phyloP scores from a whole-genome alignment of 2,797 vertebrate species.

The Paratrypauchen microcephalus region DNA sequence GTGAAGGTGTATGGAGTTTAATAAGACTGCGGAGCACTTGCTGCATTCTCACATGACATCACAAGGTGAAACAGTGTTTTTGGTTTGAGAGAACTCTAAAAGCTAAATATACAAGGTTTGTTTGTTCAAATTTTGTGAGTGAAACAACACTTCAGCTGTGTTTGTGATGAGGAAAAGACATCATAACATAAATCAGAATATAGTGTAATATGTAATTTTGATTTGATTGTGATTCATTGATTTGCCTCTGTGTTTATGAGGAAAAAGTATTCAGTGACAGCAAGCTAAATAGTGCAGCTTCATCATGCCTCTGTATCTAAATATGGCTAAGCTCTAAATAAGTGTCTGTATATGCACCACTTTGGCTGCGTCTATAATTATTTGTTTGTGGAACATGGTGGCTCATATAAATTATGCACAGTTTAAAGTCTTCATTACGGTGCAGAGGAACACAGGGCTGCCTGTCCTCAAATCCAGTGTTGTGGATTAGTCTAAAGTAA shows the following conservation, averaged over 20 bases:
- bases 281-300: conserved; percentile 11
- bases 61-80: too few species aligned
- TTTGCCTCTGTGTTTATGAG: conserved; percentile 13
- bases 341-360: neutral
- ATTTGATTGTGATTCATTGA: neutral
- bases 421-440: neutral
- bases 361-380: conserved; percentile 1
- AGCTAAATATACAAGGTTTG: too few species aligned
- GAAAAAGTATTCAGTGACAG: conserved; percentile 1
- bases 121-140: too few species aligned
- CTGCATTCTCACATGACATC: too few species aligned
- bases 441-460: neutral
- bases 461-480: neutral
- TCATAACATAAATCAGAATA: too few species aligned
- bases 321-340: conserved; percentile 25
- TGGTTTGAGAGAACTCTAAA: too few species aligned
- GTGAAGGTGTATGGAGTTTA: too few species aligned
- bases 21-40: too few species aligned
- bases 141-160: too few species aligned
- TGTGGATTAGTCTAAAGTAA: neutral
- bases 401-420: neutral
- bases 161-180: too few species aligned
- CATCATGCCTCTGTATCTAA: conserved; percentile 31
- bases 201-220: neutral
- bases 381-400: conserved; percentile 1